Evolutionary conservation across 2,113 vertebrate genomes (phyloP).

Genomic region (Strix uralensis): DNA sequence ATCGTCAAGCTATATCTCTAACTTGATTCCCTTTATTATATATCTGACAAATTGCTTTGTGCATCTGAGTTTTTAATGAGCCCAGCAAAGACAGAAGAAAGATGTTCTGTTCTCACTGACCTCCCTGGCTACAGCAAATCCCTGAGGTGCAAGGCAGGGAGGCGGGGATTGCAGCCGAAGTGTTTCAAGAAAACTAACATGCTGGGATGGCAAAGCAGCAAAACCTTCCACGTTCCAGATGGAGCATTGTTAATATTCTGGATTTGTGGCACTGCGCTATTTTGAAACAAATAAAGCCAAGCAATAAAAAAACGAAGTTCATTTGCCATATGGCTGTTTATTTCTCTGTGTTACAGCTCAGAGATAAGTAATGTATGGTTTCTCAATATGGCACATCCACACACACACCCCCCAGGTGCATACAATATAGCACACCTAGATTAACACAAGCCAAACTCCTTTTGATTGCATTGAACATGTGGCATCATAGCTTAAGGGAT

Average conservation of each 20-base stretch:
- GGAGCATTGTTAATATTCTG: conserved; percentile 72
- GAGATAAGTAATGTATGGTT: conserved; percentile 63
- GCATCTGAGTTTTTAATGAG: background rate
- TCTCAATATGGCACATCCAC: conserved; percentile 46
- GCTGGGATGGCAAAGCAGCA: background rate
- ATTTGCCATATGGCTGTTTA: conserved; percentile 78
- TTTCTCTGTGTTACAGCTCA: conserved; percentile 60
- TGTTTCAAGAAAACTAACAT: background rate
- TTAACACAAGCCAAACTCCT: conserved; percentile 29
- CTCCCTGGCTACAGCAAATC: background rate
- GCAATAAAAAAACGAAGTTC: conserved; percentile 68
- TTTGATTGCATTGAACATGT: conserved; percentile 47
- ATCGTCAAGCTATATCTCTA: accelerated
- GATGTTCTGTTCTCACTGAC: background rate
- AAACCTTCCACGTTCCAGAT: conserved; percentile 69
- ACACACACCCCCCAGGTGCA: background rate
- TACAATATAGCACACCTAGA: conserved; percentile 47
- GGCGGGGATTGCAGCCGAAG: background rate
- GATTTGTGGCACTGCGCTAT: conserved; percentile 67
- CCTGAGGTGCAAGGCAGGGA: background rate
- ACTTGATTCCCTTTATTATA: background rate
- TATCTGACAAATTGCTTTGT: background rate
- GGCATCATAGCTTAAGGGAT: conserved; percentile 48
- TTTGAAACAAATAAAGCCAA: conserved; percentile 73
- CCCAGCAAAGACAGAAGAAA: background rate